These are phyloP conservation scores for Saccostrea glomerata DNA, from an alignment of 1,140 invertebrate species.

Conservation along the genomic window DNA sequence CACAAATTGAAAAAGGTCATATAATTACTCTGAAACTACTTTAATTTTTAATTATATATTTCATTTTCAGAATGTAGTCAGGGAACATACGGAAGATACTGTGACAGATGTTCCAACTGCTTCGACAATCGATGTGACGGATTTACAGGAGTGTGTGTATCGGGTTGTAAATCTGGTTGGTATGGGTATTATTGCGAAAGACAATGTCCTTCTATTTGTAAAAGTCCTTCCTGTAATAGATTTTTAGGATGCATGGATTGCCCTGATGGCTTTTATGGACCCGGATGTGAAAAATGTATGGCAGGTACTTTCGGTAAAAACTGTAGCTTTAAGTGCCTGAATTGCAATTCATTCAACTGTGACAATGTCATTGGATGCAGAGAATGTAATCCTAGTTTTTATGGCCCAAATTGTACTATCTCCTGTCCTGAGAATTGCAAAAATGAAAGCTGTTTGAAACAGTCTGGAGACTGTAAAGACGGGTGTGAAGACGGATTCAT, in stretches of 20 bases:
- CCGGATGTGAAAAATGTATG: not conserved
- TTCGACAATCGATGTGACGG: not conserved
- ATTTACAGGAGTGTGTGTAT: not conserved
- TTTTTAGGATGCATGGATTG: not conserved
- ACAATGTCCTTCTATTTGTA: not conserved
- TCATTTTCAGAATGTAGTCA: not conserved
- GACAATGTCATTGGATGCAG: not conserved
- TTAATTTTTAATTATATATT: too few species aligned
- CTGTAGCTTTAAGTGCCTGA: not conserved
- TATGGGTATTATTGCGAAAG: not conserved
- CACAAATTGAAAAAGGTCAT: too few species aligned
- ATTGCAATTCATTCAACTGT: not conserved
- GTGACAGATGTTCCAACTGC: not conserved
- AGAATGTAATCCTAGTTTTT: too few species aligned
- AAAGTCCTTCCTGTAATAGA: not conserved
- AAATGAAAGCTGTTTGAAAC: too few species aligned
- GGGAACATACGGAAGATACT: not conserved
- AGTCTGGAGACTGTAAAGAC: too few species aligned
- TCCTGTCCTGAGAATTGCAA: too few species aligned
- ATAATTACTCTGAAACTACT: too few species aligned
- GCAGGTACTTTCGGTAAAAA: not conserved
- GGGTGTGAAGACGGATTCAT: too few species aligned
- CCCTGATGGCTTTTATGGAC: not conserved
- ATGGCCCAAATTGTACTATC: too few species aligned
- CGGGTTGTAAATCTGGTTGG: not conserved